Base-by-base conservation (phyloP, 2,113 vertebrate genomes). In the Tichodroma muraria region DNA sequence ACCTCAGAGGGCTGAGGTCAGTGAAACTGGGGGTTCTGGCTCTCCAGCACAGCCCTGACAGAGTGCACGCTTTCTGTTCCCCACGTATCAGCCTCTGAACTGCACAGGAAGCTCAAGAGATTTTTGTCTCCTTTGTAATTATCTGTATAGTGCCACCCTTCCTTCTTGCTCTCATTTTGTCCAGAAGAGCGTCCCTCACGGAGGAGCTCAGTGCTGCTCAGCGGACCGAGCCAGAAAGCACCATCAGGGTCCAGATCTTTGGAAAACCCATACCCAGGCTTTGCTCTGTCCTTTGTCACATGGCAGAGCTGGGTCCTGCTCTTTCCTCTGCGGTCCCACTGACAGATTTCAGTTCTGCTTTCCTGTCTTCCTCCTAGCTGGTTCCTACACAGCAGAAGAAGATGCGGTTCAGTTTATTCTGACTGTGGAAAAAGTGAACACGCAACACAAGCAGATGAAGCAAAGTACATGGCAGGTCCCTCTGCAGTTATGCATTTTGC, bases 401-500 rank as follows among this genome's bases (percentile, higher is more conserved):
- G 22, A 40, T 1, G 2, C 5, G 2, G 18, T 19, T 27, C 4
- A 4, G 25, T 45, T 52, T 45, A 9, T 14, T 12, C 25, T 6
- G 16, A 33, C 50, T 57, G 42, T 15, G 59, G 31, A 23, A 16
- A 42, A 69, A 54, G n/a, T 0, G 21, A 93, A 42, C 53, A 35
- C 3, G 17, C 57, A 28, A 15, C 66, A 45, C 30, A n/a, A 17
- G 38, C 47, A 82, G 45, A 70, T 25, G 60, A 80, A 88, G 40
- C 38, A 7, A 61, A 75, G 63, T 7, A 37, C 50, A 21, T 0
- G 3, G 57, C 68, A 90, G 79, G 82, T 60, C 86, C 82, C 69
- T 94, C 64, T 50, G 68, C 95, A 93, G 76, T 44, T 52, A 71
- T 21, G 31, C 66, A 8, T 63, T 92, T 76, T 92, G 71, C 50